Percentiles rank a stretch among this genome's conserved stretches.
Conservation (phyloP, 2,113 vertebrate species). For the Asarcornis scutulata region DNA sequence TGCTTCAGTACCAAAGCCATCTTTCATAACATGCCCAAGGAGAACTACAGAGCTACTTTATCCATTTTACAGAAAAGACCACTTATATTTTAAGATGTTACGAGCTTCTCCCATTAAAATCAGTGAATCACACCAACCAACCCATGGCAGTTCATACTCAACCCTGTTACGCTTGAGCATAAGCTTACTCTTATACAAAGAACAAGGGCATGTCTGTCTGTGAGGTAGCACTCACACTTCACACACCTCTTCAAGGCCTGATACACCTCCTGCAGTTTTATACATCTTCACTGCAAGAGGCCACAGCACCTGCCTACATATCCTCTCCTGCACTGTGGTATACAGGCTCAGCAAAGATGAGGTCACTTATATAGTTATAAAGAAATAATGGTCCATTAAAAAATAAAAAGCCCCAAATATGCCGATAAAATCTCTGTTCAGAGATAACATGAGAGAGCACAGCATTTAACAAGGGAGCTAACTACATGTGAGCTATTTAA, state of each 20-base stretch:
- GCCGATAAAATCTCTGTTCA: neutral
- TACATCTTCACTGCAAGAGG: neutral
- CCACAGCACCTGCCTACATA: neutral
- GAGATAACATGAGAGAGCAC: neutral
- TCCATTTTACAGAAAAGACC: neutral
- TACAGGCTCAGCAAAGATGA: accelerated
- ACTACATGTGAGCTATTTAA: neutral
- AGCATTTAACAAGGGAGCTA: neutral
- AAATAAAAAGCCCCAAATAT: neutral
- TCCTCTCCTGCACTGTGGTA: no score
- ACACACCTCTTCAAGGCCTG: accelerated
- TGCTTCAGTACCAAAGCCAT: neutral
- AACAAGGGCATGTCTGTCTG: accelerated
- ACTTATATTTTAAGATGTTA: neutral
- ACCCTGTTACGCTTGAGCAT: neutral
- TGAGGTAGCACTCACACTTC: neutral
- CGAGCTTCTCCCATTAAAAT: neutral
- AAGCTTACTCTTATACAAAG: neutral
- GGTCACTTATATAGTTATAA: neutral
- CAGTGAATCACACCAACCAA: neutral
- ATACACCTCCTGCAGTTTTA: no score
- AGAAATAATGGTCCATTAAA: neutral
- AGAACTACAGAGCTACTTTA: neutral
- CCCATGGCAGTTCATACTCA: accelerated
- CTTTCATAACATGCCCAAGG: accelerated